These are phyloP conservation scores for Bufotes viridis DNA, from an alignment of 2,797 vertebrate genomes.

Conservation along the genomic window DNA sequence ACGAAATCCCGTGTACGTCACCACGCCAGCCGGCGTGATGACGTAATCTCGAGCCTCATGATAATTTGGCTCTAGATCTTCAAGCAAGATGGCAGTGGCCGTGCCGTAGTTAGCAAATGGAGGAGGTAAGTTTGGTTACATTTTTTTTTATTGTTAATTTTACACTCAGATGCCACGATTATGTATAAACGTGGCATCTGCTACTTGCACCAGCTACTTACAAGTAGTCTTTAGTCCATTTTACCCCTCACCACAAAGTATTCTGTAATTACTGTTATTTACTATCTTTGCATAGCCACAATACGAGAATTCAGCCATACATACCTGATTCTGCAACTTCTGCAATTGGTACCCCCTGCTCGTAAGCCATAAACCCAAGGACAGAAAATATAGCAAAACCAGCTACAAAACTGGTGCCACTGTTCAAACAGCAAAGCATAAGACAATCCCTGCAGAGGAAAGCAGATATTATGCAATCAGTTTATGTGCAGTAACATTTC, in stretches of 20 bases:
- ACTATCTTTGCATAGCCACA: background rate
- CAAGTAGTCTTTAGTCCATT: background rate
- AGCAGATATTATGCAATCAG: conserved; percentile 2
- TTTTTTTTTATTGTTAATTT: no score
- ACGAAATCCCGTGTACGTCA: no score
- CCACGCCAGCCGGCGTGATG: no score
- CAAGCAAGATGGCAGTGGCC: no score
- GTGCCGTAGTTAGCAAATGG: no score
- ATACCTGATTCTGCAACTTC: conserved; percentile 97
- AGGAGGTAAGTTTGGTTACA: no score
- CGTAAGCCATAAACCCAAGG: conserved; percentile 97
- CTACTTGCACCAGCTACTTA: no score
- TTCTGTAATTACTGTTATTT: background rate
- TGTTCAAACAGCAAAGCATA: conserved; percentile 98
- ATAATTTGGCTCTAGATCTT: no score
- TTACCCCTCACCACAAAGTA: background rate
- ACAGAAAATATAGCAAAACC: conserved; percentile 99
- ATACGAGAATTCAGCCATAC: conserved; percentile 59
- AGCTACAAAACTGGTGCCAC: conserved; percentile 96
- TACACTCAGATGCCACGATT: no score
- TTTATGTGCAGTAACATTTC: conserved; percentile 16
- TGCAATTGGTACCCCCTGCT: conserved; percentile 95
- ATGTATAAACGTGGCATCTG: no score
- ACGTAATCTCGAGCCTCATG: no score
- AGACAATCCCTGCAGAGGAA: conserved; percentile 87